Conservation (phyloP, 2,888 invertebrate genomes). For the Pyrochroa serraticornis region DNA sequence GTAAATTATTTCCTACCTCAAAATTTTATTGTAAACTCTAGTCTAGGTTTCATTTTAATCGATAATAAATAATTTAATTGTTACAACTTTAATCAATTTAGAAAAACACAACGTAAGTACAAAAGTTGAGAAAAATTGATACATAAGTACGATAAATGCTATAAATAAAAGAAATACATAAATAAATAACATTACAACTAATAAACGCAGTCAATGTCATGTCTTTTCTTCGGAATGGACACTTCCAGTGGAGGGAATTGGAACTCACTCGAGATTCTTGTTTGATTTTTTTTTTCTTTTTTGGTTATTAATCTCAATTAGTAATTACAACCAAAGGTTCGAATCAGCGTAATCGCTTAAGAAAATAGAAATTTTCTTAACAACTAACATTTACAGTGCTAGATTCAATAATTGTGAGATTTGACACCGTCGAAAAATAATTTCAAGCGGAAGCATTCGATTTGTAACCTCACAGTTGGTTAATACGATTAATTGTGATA, state of each 20-base stretch:
- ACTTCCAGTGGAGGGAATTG: no score
- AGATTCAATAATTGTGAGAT: no score
- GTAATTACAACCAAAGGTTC: constrained; percentile 27
- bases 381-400: constrained; percentile 3
- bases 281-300: no score
- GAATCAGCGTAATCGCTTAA: constrained; percentile 33
- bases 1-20: constrained; percentile 24
- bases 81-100: constrained; percentile 16
- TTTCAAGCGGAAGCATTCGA: constrained; percentile 23
- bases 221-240: constrained; percentile 8
- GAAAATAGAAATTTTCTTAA: constrained; percentile 21
- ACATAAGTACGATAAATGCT: constrained; percentile 8
- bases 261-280: no score
- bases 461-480: constrained; percentile 8
- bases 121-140: no score
- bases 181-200: constrained; percentile 16
- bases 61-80: constrained; percentile 7
- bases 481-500: constrained; percentile 6
- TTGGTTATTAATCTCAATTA: no score
- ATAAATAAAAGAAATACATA: background rate
- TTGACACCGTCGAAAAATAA: constrained; percentile 3
- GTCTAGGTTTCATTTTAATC: constrained; percentile 16
- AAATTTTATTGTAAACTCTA: constrained; percentile 11
- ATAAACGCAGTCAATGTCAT: constrained; percentile 22
- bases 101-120: constrained; percentile 5